Base-by-base conservation (phyloP, 1,140 invertebrate genomes). In the Papilio polyxenes region DNA sequence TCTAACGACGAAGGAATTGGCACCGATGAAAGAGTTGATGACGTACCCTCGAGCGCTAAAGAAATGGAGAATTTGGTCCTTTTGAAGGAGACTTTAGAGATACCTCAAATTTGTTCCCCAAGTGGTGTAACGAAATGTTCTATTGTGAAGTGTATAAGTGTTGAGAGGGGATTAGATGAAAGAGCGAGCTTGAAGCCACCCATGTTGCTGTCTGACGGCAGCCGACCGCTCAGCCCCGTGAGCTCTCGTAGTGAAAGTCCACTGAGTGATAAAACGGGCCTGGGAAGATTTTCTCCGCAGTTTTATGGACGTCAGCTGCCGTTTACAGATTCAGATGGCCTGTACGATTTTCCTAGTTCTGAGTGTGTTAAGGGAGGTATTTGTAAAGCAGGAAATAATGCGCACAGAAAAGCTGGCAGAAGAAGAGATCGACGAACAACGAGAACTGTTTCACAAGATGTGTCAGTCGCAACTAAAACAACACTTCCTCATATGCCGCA, bases 241-340 rank as follows among this genome's bases (percentile, higher is more conserved):
- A 97, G 96, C 90, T 97, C 97, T 40, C 95, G 97, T 82, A 97
- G 96, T 89, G 97, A 97, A 90, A 97, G 96, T 89, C 97, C 97
- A 6, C 92, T 97, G 37, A 97, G 97, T 90, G 97, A 97, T 88
- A 95, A 95, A 85, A 96, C 95, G 9, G 95, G 96, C 62, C 84
- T 96, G 37, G 95, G 95, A 1, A 90, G 96, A 78, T 97, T 97
- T 88, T 97, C 96, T 0, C 96, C 96, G 3, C 95, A 96, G 86
- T 97, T 97, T 86, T 97, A 97, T 88, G 96, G 96, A n/a, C 94
- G 95, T 62, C 94, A 96, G 78, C 86, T 96, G 31, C 96, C 96
- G 7, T 96, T 97, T 84, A 97, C 97, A 3, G 97, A 97, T 90
- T 97, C 97, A 0, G 97, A 97, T 89, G 97, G 96, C 2, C 89